Conservation (phyloP, 2,113 vertebrate genomes). For the Zapornia atra region DNA sequence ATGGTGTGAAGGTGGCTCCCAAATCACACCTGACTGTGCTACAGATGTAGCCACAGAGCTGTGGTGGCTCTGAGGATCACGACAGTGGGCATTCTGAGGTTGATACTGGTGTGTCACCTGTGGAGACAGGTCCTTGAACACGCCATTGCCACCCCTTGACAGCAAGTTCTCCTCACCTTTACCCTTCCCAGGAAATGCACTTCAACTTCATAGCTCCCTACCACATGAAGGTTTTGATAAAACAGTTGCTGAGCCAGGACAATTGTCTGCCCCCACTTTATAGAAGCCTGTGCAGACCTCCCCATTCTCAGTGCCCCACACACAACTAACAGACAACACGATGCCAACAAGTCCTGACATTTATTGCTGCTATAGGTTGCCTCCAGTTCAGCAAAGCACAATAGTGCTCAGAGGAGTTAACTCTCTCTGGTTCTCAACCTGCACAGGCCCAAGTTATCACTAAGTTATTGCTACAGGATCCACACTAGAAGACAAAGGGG, state of each 20-base stretch:
- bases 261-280: background rate
- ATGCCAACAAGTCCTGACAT: background rate
- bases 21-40: background rate
- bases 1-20: background rate
- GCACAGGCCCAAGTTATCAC: too few species aligned
- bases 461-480: background rate
- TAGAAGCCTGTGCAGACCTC: background rate
- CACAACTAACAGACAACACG: background rate
- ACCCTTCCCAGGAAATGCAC: background rate
- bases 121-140: rapidly evolving
- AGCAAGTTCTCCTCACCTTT: background rate
- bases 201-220: background rate
- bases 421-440: background rate
- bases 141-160: background rate
- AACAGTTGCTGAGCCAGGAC: background rate
- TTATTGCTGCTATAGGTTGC: background rate
- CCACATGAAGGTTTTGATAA: background rate
- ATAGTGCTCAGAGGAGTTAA: background rate
- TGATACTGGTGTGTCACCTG: background rate
- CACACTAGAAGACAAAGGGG: background rate
- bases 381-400: background rate
- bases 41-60: background rate
- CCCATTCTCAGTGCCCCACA: background rate
- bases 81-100: background rate
- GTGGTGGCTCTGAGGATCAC: background rate